Conservation (phyloP, 2,113 vertebrate genomes). For the Salminus brasiliensis region DNA sequence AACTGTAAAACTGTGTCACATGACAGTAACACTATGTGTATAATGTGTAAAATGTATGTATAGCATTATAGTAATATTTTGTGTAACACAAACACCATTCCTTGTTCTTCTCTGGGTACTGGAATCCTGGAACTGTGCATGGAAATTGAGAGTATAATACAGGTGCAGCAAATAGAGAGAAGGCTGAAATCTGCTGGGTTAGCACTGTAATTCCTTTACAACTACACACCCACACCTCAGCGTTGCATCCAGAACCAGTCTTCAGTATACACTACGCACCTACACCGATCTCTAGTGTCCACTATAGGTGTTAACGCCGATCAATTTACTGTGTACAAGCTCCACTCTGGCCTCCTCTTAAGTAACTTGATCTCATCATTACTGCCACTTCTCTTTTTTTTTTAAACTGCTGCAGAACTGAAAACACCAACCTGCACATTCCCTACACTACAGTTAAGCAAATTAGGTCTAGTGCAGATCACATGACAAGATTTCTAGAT, state of each 20-base stretch:
- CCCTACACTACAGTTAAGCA: slow-evolving; percentile 30
- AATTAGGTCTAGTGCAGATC: slow-evolving; percentile 31
- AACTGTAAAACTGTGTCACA: too few relatives aligned
- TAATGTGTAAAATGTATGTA: too few relatives aligned
- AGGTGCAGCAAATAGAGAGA: too few relatives aligned
- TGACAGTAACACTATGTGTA: too few relatives aligned
- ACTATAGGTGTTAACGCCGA: neutral
- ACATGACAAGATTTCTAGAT: slow-evolving; percentile 18
- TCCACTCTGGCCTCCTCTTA: slow-evolving; percentile 9
- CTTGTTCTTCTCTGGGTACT: too few relatives aligned
- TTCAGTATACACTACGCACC: neutral
- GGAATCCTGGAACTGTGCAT: too few relatives aligned
- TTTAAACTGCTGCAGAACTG: slow-evolving; percentile 11
- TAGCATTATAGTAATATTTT: too few relatives aligned
- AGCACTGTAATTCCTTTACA: neutral
- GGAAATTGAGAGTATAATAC: too few relatives aligned
- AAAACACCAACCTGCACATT: slow-evolving; percentile 30
- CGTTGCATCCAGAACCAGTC: neutral
- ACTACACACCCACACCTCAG: neutral
- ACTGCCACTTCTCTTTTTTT: slow-evolving; percentile 18
- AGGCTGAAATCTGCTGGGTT: too few relatives aligned
- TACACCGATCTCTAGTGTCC: neutral
- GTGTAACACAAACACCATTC: too few relatives aligned
- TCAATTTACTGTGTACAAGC: too few relatives aligned
- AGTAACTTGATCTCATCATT: slow-evolving; percentile 26